These are phyloP conservation scores for Alviniconcha marisindica DNA, from an alignment of 1,140 invertebrate genomes.

Conservation along the genomic window DNA sequence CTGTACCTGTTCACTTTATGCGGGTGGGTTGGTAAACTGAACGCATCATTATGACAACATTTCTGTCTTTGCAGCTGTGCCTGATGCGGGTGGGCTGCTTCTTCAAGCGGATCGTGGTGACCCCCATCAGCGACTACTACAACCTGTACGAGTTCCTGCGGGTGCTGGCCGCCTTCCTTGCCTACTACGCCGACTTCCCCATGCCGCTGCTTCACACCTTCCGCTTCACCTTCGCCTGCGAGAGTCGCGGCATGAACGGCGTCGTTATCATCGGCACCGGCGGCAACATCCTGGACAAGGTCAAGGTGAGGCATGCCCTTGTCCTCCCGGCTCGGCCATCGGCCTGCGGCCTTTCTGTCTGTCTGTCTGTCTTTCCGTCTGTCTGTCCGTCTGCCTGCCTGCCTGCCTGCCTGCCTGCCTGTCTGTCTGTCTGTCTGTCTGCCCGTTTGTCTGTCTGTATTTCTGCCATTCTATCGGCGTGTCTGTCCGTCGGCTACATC, in stretches of 20 bases:
- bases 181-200: constrained; percentile 64
- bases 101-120: constrained; percentile 83
- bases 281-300: constrained; percentile 77
- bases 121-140: constrained; percentile 87
- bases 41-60: too few relatives aligned
- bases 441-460: too few relatives aligned
- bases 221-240: constrained; percentile 88
- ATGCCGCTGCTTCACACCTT: constrained; percentile 71
- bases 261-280: constrained; percentile 84
- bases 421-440: too few relatives aligned
- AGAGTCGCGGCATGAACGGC: constrained; percentile 75
- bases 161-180: constrained; percentile 78
- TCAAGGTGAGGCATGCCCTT: constrained; percentile 52
- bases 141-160: constrained; percentile 85
- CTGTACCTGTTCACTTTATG: too few relatives aligned
- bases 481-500: too few relatives aligned
- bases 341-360: too few relatives aligned
- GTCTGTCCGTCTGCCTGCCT: too few relatives aligned
- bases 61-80: constrained; percentile 76
- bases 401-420: too few relatives aligned
- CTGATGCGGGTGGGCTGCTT: constrained; percentile 83
- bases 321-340: too few relatives aligned
- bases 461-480: too few relatives aligned
- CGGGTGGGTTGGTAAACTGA: too few relatives aligned
- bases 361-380: too few relatives aligned